phyloP scores from a whole-genome alignment of 1,140 invertebrate genomes.

The Bombus cullumanus region DNA sequence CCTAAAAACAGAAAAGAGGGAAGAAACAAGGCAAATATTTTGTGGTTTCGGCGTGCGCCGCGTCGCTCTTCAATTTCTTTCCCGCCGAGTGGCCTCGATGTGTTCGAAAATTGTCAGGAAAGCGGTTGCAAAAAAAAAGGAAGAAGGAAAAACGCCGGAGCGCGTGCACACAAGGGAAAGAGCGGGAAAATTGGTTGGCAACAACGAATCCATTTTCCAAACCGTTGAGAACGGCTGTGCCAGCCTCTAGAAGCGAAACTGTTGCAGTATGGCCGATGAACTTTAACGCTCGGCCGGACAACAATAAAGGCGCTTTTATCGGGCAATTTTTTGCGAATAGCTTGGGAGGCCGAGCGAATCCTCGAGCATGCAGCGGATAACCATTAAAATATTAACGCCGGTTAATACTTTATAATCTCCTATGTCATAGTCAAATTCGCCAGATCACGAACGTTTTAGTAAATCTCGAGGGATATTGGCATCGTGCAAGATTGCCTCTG shows the following conservation, averaged over 20 bases:
- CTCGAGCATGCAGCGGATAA: constrained; percentile 17
- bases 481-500: background rate
- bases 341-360: constrained; percentile 9
- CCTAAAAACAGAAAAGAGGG: background rate
- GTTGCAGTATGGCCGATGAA: constrained; percentile 56
- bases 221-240: constrained; percentile 48
- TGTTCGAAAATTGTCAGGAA: constrained; percentile 29
- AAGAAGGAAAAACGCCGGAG: background rate
- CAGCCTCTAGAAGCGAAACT: constrained; percentile 37
- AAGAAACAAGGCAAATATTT: background rate
- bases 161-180: constrained; percentile 31
- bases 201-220: constrained; percentile 58
- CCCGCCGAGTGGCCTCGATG: constrained; percentile 21
- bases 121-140: background rate
- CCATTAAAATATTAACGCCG: constrained; percentile 59
- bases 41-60: background rate
- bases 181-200: constrained; percentile 52
- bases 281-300: constrained; percentile 65
- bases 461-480: background rate
- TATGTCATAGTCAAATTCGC: constrained; percentile 16
- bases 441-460: background rate
- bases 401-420: constrained; percentile 58
- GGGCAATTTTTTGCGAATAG: constrained; percentile 54
- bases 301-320: constrained; percentile 68
- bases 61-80: constrained; percentile 17